Conservation (phyloP, 2,888 invertebrate genomes). For the Stenolophus ochropezus region DNA sequence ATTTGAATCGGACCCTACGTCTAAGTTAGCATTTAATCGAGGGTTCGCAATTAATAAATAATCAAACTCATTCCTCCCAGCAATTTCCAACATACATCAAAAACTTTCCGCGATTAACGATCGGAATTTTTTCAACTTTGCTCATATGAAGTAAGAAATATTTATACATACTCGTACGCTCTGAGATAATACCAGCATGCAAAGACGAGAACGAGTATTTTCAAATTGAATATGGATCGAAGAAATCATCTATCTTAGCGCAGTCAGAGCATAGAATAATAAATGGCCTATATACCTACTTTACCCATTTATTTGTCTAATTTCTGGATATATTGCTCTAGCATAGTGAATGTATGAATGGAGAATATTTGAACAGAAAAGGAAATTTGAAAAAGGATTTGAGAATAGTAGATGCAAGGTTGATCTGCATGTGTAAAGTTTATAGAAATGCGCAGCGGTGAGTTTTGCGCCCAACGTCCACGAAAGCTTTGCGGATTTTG, state of each 20-base stretch:
- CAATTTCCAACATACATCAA: constrained; percentile 32
- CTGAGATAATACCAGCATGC: not conserved
- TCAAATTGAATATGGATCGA: not conserved
- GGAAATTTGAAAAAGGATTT: too few relatives aligned
- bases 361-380: too few relatives aligned
- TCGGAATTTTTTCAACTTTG: not conserved
- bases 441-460: not conserved
- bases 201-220: not conserved
- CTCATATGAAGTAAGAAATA: not conserved
- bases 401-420: not conserved
- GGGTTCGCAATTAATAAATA: constrained; percentile 42
- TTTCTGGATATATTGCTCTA: too few relatives aligned
- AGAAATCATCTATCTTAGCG: not conserved
- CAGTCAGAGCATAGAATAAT: too few relatives aligned
- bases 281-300: too few relatives aligned
- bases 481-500: constrained; percentile 32
- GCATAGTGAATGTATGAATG: too few relatives aligned
- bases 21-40: constrained; percentile 40
- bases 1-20: constrained; percentile 25
- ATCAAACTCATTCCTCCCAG: not conserved
- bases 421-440: not conserved
- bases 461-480: constrained; percentile 12
- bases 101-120: constrained; percentile 6
- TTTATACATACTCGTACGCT: constrained; percentile 11
- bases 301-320: too few relatives aligned